phyloP scores from a whole-genome alignment of 2,113 vertebrate species.

The Macquaria ambigua region DNA sequence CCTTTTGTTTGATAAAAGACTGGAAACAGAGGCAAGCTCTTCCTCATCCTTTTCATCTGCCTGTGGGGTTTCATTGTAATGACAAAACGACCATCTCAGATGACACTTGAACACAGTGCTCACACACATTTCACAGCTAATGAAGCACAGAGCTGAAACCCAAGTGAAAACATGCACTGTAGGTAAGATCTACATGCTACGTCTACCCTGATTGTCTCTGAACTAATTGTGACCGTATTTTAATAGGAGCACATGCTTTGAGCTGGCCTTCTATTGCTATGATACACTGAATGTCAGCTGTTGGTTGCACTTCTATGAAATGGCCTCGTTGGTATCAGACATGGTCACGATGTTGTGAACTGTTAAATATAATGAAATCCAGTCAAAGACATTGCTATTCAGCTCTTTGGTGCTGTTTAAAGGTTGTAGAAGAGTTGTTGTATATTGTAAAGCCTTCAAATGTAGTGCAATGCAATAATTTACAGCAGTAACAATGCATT shows the following conservation, averaged over 20 bases:
- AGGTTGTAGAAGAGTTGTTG: not conserved
- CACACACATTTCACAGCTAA: not conserved
- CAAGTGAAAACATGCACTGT: not conserved
- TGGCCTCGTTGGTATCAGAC: not conserved
- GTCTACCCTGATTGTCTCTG: not conserved
- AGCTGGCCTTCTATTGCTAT: constrained; percentile 14
- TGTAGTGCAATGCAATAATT: too few relatives aligned
- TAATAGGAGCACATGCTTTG: constrained; percentile 35
- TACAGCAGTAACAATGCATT: not conserved
- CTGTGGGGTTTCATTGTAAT: not conserved
- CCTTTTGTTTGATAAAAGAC: not conserved
- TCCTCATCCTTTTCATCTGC: not conserved
- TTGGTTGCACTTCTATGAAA: not conserved
- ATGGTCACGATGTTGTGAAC: not conserved
- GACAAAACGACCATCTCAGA: not conserved
- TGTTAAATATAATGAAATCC: not conserved
- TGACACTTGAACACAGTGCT: not conserved
- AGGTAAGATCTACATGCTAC: not conserved
- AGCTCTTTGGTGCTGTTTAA: not conserved
- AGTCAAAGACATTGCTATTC: too few relatives aligned
- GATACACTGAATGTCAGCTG: constrained; percentile 4
- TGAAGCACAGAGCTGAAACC: constrained; percentile 5
- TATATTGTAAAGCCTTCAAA: not conserved
- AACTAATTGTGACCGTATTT: constrained; percentile 1
- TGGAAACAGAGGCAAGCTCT: not conserved